phyloP scores from a whole-genome alignment of 2,888 invertebrate species.

The Autographa pulchrina region DNA sequence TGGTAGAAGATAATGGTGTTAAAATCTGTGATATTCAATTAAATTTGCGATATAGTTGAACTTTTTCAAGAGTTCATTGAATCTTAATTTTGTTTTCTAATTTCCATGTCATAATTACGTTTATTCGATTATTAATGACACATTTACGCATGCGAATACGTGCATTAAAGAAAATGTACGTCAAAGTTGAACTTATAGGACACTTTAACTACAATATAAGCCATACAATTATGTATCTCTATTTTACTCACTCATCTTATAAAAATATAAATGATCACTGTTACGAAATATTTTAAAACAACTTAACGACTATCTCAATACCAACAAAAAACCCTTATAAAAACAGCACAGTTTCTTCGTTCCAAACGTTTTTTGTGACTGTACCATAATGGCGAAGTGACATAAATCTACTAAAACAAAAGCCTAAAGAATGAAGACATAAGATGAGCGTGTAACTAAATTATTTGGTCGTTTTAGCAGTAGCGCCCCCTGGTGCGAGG shows the following conservation, averaged over 20 bases:
- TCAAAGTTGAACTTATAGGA: too few species aligned
- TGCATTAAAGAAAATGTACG: too few species aligned
- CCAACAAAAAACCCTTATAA: conserved; percentile 3
- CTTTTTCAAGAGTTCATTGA: too few species aligned
- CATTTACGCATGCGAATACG: too few species aligned
- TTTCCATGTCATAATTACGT: too few species aligned
- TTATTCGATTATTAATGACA: too few species aligned
- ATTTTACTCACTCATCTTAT: too few species aligned
- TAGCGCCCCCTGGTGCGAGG: conserved; percentile 69
- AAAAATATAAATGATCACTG: neutral
- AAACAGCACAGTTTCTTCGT: neutral
- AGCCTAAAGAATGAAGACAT: conserved; percentile 39
- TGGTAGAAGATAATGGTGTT: conserved; percentile 6
- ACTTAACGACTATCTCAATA: neutral
- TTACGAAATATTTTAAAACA: conserved; percentile 3
- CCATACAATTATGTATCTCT: too few species aligned
- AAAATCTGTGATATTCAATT: neutral
- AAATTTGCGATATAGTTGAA: neutral
- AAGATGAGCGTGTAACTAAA: conserved; percentile 56
- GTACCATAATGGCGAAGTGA: conserved; percentile 40
- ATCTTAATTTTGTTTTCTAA: too few species aligned
- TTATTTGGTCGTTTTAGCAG: conserved; percentile 63
- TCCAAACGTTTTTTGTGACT: conserved; percentile 31
- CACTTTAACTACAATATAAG: too few species aligned
- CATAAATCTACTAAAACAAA: conserved; percentile 60